Evolutionary conservation across 2,113 vertebrate species (phyloP).

Genomic region (Sterrhoptilus dennistouni): DNA sequence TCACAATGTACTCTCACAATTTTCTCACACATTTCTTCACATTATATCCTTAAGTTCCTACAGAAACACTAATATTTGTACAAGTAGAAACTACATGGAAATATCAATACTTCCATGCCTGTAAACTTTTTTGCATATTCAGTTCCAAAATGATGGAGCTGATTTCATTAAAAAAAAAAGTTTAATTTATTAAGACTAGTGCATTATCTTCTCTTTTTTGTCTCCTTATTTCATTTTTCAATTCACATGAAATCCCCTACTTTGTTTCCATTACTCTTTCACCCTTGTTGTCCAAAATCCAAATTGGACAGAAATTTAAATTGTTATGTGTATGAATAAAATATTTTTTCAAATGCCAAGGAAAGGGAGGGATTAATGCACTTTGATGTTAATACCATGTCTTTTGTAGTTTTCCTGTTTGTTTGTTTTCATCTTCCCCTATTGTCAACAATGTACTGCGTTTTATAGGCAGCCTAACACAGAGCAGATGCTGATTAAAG

Average conservation of each 20-base stretch:
- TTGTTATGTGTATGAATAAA: constrained; percentile 52
- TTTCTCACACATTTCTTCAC: neutral
- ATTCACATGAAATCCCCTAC: neutral
- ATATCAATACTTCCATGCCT: neutral
- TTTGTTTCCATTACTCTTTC: neutral
- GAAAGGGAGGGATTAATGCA: neutral
- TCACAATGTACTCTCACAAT: neutral
- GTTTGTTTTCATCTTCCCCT: constrained; percentile 68
- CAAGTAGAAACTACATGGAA: neutral
- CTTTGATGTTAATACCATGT: constrained; percentile 64
- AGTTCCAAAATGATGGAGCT: neutral
- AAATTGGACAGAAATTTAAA: constrained; percentile 44
- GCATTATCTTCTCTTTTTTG: neutral
- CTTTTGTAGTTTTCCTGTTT: constrained; percentile 69
- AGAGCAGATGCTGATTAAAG: constrained; percentile 76
- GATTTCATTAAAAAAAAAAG: neutral
- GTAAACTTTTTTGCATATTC: neutral
- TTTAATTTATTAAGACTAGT: neutral
- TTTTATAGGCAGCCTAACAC: constrained; percentile 69
- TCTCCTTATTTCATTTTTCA: neutral
- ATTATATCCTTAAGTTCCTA: neutral
- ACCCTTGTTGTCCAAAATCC: neutral
- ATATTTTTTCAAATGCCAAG: constrained; percentile 47
- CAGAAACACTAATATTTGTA: neutral
- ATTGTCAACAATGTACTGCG: constrained; percentile 42